Base-by-base conservation (phyloP, 2,113 vertebrate genomes). In the Centropus unirufus region DNA sequence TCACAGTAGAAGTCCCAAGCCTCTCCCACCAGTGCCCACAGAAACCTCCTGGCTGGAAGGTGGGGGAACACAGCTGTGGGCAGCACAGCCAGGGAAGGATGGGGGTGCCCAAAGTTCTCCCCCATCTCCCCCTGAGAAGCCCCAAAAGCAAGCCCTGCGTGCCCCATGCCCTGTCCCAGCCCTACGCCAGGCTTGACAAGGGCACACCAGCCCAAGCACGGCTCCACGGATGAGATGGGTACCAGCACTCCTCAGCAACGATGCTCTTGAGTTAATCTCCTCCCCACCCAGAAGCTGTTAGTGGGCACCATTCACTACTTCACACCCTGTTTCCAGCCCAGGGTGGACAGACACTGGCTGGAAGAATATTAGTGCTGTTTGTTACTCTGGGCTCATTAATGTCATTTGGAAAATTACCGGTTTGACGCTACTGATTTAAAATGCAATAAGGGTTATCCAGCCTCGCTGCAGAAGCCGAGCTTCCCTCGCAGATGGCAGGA, bases 381-480 rank as follows among this genome's bases (percentile, higher is more conserved):
- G 92, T 95, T 96, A 93, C 90, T 72, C 63, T 66, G 58, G 73
- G 68, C 61, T 87, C 83, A 64, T 95, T 89, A 93, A 80, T 6
- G 86, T 58, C 42, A 66, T 67, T 83, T n/a, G 3, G 78, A 92
- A 95, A 95, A 95, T 73, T 87, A 94, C 88, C 7, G 1, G 58
- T 89, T 84, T 95, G 88, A 88, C 0, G 0, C 44, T 58, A 51
- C 83, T 92, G 96, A 96, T 97, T 95, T 96, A 94, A 95, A 93
- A 95, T 70, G 77, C 93, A 96, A 52, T 93, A 95, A 96, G 57
- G 70, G 82, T 62, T 69, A 91, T 49, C 70, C 79, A 90, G 95
- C 75, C 68, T 81, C 14, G 2, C 62, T 86, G 88, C 79, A 74
- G 67, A 80, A 90, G 72, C 69, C 0, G 2, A 84, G 87, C 34